Evolutionary conservation across 2,797 vertebrate species (phyloP).

Genomic region (Hemitrygon akajei): DNA sequence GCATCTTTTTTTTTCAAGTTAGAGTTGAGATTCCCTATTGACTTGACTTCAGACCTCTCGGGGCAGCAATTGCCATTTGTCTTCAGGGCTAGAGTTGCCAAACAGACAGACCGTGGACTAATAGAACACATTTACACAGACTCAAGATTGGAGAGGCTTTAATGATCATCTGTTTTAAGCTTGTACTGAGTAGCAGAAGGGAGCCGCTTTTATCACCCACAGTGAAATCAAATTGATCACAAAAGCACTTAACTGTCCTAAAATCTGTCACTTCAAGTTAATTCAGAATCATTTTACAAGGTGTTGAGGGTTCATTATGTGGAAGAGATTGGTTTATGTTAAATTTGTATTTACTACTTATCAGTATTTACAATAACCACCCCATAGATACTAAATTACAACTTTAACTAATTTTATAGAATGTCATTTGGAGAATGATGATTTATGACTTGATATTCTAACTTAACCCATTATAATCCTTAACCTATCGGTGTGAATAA

Average conservation of each 20-base stretch:
- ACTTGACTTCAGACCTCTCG: slow-evolving; percentile 65
- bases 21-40: slow-evolving; percentile 60
- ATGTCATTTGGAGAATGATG: background rate
- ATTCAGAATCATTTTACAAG: slow-evolving; percentile 10
- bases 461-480: background rate
- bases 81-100: slow-evolving; percentile 59
- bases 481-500: background rate
- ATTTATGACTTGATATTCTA: too few relatives aligned
- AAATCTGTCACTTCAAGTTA: slow-evolving; percentile 19
- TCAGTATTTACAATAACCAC: background rate
- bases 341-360: background rate
- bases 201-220: slow-evolving; percentile 57
- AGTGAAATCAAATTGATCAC: slow-evolving; percentile 55
- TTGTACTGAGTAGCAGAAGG: slow-evolving; percentile 53
- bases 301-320: too few relatives aligned
- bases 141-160: slow-evolving; percentile 49
- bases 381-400: background rate
- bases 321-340: background rate
- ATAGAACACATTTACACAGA: slow-evolving; percentile 65
- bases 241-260: slow-evolving; percentile 43
- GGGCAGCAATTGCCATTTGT: slow-evolving; percentile 68
- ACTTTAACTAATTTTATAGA: background rate
- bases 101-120: slow-evolving; percentile 59
- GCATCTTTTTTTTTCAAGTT: slow-evolving; percentile 58
- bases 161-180: slow-evolving; percentile 63